Evolutionary conservation across 2,888 invertebrate species (phyloP).

Genomic region (Thereva unica): DNA sequence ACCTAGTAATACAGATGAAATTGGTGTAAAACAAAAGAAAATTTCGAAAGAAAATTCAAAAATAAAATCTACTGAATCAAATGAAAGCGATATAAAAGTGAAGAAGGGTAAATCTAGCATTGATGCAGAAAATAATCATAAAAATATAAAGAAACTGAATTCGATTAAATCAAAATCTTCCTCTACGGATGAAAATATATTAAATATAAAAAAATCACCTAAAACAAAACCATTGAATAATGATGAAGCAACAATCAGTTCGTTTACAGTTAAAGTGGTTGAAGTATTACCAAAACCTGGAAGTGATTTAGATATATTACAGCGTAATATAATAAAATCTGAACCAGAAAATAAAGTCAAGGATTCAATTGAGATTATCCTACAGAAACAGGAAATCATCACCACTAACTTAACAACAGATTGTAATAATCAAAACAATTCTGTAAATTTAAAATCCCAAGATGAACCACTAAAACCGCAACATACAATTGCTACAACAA

Average conservation of each 20-base stretch:
- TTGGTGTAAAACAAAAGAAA: not conserved
- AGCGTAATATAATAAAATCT: not conserved
- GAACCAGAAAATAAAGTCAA: not conserved
- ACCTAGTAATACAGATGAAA: slow-evolving; percentile 8
- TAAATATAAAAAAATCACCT: not conserved
- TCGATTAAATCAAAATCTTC: not conserved
- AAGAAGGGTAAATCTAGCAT: no score
- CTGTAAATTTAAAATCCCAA: no score
- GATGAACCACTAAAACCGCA: no score
- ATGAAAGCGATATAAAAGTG: no score
- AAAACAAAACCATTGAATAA: slow-evolving; percentile 1
- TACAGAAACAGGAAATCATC: no score
- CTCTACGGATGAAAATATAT: not conserved
- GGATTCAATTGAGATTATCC: not conserved
- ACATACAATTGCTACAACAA: no score
- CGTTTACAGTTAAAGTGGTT: slow-evolving; percentile 33
- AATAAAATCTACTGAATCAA: no score
- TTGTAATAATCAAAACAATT: no score
- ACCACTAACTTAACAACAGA: no score
- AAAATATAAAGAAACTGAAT: no score
- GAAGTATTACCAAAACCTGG: slow-evolving; percentile 33
- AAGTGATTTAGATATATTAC: slow-evolving; percentile 13
- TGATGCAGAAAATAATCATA: no score
- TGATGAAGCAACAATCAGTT: not conserved
- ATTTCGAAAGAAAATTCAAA: no score